A percentile compares a stretch with the other conserved stretches of the same genome.
These are phyloP conservation scores for Budorcas taxicolor DNA, from an alignment of 2,113 vertebrate species.

Conservation along the genomic window DNA sequence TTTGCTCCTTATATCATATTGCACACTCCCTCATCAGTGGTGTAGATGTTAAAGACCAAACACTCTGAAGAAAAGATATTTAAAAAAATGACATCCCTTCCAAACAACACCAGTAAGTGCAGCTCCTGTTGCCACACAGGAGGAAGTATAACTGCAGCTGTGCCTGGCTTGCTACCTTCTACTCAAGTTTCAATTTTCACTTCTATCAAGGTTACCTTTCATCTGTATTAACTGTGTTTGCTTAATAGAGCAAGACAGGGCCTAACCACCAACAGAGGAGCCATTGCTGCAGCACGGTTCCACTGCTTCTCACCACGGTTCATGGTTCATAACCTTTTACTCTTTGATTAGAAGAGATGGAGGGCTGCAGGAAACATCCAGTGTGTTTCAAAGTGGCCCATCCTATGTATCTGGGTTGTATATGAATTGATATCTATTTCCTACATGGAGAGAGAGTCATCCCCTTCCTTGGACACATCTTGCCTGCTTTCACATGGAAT, in stretches of 20 bases:
- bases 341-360: background rate
- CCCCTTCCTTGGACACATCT: slow-evolving; percentile 1
- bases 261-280: slow-evolving; percentile 32
- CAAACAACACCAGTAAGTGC: slow-evolving; percentile 70
- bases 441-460: background rate
- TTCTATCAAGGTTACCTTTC: slow-evolving; percentile 80
- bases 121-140: slow-evolving; percentile 62
- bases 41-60: slow-evolving; percentile 44
- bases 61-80: slow-evolving; percentile 47
- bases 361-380: background rate
- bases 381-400: background rate
- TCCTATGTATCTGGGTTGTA: background rate
- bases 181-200: slow-evolving; percentile 82
- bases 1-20: background rate
- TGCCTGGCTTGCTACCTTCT: slow-evolving; percentile 72
- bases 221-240: slow-evolving; percentile 47
- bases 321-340: slow-evolving; percentile 54
- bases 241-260: slow-evolving; percentile 53
- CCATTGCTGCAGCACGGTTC: background rate
- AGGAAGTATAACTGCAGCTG: slow-evolving; percentile 79
- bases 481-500: background rate
- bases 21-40: background rate
- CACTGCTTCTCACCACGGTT: slow-evolving; percentile 51
- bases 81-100: slow-evolving; percentile 63
- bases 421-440: background rate